These are phyloP conservation scores for Bombycilla garrulus DNA, from an alignment of 2,113 vertebrate genomes.

Conservation along the genomic window DNA sequence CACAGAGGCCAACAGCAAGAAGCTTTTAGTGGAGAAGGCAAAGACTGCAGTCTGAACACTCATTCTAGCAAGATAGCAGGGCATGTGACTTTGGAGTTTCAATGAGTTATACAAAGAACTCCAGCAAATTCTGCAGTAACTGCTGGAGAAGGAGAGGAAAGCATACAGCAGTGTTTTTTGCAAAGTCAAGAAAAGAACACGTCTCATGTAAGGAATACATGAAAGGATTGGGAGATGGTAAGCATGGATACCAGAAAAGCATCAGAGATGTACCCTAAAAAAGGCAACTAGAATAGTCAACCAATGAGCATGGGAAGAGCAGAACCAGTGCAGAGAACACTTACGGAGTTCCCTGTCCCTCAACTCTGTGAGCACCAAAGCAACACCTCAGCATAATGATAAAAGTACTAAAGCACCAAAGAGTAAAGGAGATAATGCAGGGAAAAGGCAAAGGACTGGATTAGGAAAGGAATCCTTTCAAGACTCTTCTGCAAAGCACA, in stretches of 20 bases:
- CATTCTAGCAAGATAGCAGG: neutral
- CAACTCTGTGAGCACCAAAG: neutral
- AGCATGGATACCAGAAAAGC: neutral
- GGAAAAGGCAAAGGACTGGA: neutral
- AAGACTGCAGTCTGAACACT: neutral
- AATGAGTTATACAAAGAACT: neutral
- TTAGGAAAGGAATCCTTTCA: neutral
- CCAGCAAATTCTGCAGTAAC: neutral
- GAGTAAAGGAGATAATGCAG: neutral
- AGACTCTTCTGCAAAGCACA: neutral
- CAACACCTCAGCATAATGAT: neutral
- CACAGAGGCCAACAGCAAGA: neutral
- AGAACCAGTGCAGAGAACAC: neutral
- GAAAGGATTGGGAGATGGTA: neutral
- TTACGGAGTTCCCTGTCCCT: neutral
- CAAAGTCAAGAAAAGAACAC: neutral
- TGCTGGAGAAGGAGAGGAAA: neutral
- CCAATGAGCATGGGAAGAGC: neutral
- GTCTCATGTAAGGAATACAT: neutral
- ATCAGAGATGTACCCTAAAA: neutral
- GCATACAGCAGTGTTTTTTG: neutral
- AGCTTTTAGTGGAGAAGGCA: neutral
- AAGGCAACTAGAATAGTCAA: neutral
- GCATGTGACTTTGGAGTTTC: neutral
- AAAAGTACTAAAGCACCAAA: neutral